Evolutionary conservation across 2,113 vertebrate species (phyloP).

Genomic region (Aix galericulata): DNA sequence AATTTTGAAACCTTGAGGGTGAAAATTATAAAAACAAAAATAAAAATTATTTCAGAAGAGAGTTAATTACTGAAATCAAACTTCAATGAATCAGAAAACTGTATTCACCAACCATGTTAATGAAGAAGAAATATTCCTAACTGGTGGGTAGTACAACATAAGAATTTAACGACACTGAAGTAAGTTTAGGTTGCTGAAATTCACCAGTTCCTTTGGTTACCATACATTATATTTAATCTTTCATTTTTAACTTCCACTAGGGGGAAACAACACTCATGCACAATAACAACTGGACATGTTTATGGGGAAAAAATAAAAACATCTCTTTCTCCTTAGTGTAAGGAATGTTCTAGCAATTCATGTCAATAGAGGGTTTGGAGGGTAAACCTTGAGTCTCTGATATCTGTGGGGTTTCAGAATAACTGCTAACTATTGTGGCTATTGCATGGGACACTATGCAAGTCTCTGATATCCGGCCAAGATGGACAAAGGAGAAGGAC

Average conservation of each 20-base stretch:
- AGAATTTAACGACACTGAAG: not conserved
- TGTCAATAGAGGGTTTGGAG: no score
- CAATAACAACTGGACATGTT: not conserved
- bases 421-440: no score
- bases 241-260: not conserved
- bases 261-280: fast-evolving
- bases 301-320: fast-evolving
- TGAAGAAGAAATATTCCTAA: not conserved
- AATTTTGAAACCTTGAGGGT: not conserved
- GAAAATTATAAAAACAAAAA: not conserved
- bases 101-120: not conserved
- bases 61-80: not conserved
- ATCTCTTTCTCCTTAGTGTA: not conserved
- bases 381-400: no score
- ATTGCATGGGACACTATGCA: no score
- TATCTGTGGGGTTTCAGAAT: no score
- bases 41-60: not conserved
- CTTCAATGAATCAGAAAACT: not conserved
- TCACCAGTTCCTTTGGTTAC: not conserved
- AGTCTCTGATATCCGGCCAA: no score
- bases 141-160: not conserved
- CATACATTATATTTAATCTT: not conserved
- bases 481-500: no score
- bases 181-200: not conserved
- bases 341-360: no score